Conservation (phyloP, 2,888 invertebrate species). For the Capitulum mitella region DNA sequence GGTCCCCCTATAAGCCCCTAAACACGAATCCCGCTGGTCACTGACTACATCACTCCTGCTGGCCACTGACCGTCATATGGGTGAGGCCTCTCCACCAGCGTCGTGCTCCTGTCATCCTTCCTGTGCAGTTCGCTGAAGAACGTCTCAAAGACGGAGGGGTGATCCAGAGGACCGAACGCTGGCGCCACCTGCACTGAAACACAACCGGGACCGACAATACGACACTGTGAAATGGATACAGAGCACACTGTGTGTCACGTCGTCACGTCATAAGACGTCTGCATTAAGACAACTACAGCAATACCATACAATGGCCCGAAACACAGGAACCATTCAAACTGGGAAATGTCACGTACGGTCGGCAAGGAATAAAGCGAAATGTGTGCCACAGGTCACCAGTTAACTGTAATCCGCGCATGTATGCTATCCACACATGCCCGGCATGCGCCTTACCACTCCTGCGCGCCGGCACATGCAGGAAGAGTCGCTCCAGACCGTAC, state of each 20-base stretch:
- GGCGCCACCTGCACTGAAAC: background rate
- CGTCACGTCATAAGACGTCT: background rate
- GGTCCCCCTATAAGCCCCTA: background rate
- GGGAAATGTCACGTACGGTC: background rate
- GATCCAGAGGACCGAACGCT: background rate
- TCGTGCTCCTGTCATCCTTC: background rate
- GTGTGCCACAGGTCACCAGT: background rate
- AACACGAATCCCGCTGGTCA: background rate
- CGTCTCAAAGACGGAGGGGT: background rate
- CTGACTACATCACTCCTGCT: no score
- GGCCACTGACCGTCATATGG: background rate
- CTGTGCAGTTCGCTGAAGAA: background rate
- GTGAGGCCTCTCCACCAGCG: background rate
- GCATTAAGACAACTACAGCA: background rate
- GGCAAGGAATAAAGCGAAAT: background rate
- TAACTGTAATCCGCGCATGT: no score
- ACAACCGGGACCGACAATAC: no score
- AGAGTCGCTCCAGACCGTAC: background rate
- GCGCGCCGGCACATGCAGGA: background rate
- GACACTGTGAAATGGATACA: no score
- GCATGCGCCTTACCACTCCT: background rate
- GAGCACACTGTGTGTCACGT: background rate
- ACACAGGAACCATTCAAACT: background rate
- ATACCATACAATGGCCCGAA: background rate
- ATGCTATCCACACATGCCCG: background rate